Evolutionary conservation across 1,140 invertebrate species (phyloP).

Genomic region (Aleiodes sp.): DNA sequence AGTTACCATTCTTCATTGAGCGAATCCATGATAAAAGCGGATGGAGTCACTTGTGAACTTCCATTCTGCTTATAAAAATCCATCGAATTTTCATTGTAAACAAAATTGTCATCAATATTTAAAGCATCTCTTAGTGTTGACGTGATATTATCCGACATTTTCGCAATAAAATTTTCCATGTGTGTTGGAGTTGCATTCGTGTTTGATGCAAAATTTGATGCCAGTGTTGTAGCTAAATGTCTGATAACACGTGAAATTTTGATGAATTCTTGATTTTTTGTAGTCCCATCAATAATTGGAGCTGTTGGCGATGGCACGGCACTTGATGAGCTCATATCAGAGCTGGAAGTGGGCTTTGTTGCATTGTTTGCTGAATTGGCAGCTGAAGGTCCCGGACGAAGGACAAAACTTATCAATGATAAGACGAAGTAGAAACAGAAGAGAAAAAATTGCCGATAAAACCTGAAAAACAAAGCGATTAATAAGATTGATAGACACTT

Average conservation of each 20-base stretch:
- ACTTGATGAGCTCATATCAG: slow-evolving; percentile 29
- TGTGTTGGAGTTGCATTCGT: slow-evolving; percentile 41
- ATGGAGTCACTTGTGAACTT: not conserved
- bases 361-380: not conserved
- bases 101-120: slow-evolving; percentile 14
- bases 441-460: slow-evolving; percentile 90
- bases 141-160: slow-evolving; percentile 48
- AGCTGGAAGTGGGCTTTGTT: slow-evolving; percentile 25
- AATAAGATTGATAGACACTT: not conserved
- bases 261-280: not conserved
- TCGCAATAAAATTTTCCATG: slow-evolving; percentile 44
- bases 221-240: slow-evolving; percentile 37
- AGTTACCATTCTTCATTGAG: slow-evolving; percentile 11
- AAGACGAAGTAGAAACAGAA: slow-evolving; percentile 91
- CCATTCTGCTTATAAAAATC: not conserved
- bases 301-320: slow-evolving; percentile 14
- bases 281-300: not conserved
- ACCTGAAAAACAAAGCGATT: slow-evolving; percentile 68
- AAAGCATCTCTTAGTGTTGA: slow-evolving; percentile 33
- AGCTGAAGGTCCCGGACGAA: slow-evolving; percentile 78
- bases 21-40: not conserved
- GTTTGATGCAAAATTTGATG: slow-evolving; percentile 36
- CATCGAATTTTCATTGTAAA: not conserved
- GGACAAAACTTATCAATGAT: slow-evolving; percentile 85
- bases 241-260: not conserved